Conservation (phyloP, 1,140 invertebrate genomes). For the Lucilia cuprina region DNA sequence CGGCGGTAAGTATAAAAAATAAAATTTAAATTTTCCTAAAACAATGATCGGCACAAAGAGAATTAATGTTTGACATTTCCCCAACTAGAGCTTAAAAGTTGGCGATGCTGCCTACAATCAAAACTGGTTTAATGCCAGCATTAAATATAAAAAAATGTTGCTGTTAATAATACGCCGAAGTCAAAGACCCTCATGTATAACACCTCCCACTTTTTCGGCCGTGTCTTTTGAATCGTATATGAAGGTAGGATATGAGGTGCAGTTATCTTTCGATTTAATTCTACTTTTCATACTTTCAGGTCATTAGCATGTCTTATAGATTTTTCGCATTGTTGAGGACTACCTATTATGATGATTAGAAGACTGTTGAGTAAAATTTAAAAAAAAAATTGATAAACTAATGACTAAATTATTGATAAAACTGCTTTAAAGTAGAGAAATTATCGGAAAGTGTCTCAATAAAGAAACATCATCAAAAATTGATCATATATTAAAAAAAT, state of each 20-base stretch:
- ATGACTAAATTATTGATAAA: too few species aligned
- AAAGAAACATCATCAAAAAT: too few species aligned
- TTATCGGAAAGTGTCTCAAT: too few species aligned
- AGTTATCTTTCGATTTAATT: background rate
- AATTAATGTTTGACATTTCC: too few species aligned
- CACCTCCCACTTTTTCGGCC: constrained; percentile 55
- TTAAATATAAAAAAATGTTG: constrained; percentile 48
- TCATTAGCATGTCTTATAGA: constrained; percentile 40
- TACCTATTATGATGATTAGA: constrained; percentile 11
- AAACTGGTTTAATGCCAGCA: constrained; percentile 54
- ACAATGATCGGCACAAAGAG: too few species aligned
- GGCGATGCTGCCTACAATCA: constrained; percentile 58
- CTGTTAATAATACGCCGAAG: constrained; percentile 51
- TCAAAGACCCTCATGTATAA: constrained; percentile 52
- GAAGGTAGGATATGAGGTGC: constrained; percentile 43
- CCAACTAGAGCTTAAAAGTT: constrained; percentile 46
- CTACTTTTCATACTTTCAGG: background rate
- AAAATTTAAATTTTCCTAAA: too few species aligned
- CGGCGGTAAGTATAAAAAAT: constrained; percentile 42
- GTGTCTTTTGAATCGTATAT: constrained; percentile 57
- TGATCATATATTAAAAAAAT: too few species aligned
- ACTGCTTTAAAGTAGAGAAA: too few species aligned
- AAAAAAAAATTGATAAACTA: too few species aligned
- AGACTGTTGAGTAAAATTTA: too few species aligned
- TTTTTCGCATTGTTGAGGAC: constrained; percentile 38